Base-by-base conservation (phyloP, 2,113 vertebrate species). In the Octodon degus region DNA sequence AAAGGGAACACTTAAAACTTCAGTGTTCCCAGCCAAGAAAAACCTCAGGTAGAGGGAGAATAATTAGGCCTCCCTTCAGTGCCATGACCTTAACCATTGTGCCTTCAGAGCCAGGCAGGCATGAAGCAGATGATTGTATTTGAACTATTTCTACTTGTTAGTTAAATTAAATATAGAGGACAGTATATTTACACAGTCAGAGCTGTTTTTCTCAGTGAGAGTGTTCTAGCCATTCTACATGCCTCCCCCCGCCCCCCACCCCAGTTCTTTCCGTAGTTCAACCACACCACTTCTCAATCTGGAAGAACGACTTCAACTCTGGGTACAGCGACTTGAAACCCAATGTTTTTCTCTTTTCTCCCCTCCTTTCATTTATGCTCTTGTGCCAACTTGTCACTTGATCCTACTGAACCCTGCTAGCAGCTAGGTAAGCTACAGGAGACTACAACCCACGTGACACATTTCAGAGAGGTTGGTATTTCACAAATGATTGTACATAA, bases 91-190 rank as follows among this genome's bases (percentile, higher is more conserved):
- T 63, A 55, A 70, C 25, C 22, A n/a, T 53, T 89, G 9, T 68
- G 19, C 32, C 58, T 89, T 81, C 84, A 27, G 30, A 60, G 34
- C 11, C 50, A 86, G 72, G 92, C 7, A 63, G 27, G 47, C 94
- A 60, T 55, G 67, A 79, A 95, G 60, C 50, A 74, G 55, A 63
- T 67, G 9, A 25, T 89, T 93, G 43, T 80, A 79, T 83, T 70
- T 53, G 5, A 96, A 43, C 34, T 50, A n/a, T 89, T 96, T 96
- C 70, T 90, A 47, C 68, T 91, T 95, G 74, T 90, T 96, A 90
- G 67, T 62, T 90, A 58, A 96, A 37, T 86, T 89, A 95, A 89
- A 81, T 91, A 89, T 7, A 90, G 70, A 93, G 50, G 60, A 47
- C 0, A 37, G 68, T 25, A 67, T 91, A 91, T 87, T 91, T 87